phyloP scores from a whole-genome alignment of 2,797 vertebrate genomes.

The Acanthopagrus latus region DNA sequence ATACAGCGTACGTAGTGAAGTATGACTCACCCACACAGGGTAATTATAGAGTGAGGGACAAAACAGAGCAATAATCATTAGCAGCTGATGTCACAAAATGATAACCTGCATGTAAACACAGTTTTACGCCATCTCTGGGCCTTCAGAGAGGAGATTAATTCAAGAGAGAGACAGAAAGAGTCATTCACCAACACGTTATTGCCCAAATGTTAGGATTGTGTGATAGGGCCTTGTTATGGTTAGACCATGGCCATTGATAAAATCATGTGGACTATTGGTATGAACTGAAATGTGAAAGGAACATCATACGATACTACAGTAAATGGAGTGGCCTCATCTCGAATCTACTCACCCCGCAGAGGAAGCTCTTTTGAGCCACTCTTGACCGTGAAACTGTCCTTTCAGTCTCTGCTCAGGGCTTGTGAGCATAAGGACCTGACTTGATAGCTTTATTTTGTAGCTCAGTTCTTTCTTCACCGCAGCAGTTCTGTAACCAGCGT shows the following conservation, averaged over 20 bases:
- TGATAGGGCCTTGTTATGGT: neutral
- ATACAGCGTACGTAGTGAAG: neutral
- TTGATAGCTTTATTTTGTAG: neutral
- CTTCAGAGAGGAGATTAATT: slow-evolving; percentile 16
- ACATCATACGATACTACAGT: neutral
- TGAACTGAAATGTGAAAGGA: neutral
- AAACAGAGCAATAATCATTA: slow-evolving; percentile 28
- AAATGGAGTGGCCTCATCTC: neutral
- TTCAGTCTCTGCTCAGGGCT: neutral
- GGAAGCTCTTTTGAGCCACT: neutral
- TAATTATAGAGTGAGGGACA: slow-evolving; percentile 56
- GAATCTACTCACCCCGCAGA: too few relatives aligned
- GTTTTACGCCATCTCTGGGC: neutral
- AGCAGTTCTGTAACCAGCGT: neutral
- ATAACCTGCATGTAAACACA: slow-evolving; percentile 13
- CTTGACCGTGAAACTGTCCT: neutral
- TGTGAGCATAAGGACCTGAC: neutral
- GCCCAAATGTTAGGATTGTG: neutral
- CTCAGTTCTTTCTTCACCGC: neutral
- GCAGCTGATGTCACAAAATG: slow-evolving; percentile 17
- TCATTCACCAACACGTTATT: neutral
- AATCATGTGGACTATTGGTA: neutral
- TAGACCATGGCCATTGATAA: neutral
- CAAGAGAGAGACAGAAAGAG: neutral
- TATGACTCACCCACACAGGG: slow-evolving; percentile 53